Conservation (phyloP, 2,113 vertebrate genomes). For the Steatornis caripensis region DNA sequence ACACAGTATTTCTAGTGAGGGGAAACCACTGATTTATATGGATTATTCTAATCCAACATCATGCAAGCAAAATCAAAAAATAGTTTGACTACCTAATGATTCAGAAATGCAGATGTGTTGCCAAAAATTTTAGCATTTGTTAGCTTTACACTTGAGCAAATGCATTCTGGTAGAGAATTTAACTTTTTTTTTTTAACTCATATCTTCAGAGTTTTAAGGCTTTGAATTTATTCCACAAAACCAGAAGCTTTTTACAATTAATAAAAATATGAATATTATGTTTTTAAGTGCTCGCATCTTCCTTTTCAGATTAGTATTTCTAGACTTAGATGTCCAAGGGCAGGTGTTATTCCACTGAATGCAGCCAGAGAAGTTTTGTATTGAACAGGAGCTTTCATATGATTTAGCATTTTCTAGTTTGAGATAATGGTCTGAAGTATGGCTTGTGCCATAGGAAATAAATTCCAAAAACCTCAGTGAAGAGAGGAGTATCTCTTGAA, state of each 20-base stretch:
- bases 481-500: not conserved
- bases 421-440: not conserved
- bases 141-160: constrained; percentile 47
- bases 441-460: not conserved
- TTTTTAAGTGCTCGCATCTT: not conserved
- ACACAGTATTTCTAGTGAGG: not conserved
- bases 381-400: not conserved
- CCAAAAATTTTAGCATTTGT: constrained; percentile 57
- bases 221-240: not conserved
- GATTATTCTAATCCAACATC: constrained; percentile 28
- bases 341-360: not conserved
- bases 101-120: constrained; percentile 53
- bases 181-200: constrained; percentile 16
- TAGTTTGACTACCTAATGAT: constrained; percentile 60
- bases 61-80: constrained; percentile 48
- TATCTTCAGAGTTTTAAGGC: not conserved
- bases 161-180: constrained; percentile 31
- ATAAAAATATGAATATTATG: not conserved
- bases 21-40: not conserved
- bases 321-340: not conserved
- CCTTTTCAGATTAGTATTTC: not conserved
- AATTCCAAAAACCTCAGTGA: not conserved
- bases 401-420: not conserved
- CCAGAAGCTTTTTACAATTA: not conserved
- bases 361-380: not conserved